Evolutionary conservation across 2,113 vertebrate species (phyloP), one percentile per base, ranked within the genome.

Genomic region (Pipra filicauda): DNA sequence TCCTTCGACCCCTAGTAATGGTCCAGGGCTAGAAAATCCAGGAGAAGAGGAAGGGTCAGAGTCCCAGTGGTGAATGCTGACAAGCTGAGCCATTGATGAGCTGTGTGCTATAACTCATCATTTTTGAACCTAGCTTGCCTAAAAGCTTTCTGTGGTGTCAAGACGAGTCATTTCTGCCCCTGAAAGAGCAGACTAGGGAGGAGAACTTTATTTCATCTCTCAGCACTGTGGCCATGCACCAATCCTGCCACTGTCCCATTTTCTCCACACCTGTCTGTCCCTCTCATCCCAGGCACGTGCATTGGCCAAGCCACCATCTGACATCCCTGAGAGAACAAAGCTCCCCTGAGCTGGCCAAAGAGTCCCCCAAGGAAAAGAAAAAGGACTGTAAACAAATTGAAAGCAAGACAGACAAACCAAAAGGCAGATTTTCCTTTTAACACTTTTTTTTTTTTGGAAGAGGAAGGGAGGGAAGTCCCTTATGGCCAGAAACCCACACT

Each of bases 381-480:
- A 79, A 11, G 28, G 37, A 18, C 46, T 46, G 69, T 72, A 93
- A 91, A 91, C 76, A 93, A 92, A 91, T 39, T 31, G 74, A 85
- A 66, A 94, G 58, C 81, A 49, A 93, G 72, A 58, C 9, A 72
- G 17, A 35, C 49, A 37, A 57, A 24, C 39, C 30, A 73, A 77
- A 72, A 88, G 35, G 41, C 61, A 93, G 31, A 26, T 96, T 94
- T 96, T 93, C 61, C 85, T 96, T 95, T 91, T 85, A 93, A 82
- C 52, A 75, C 21, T 13, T 88, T 35, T 94, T 15, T 88, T 95
- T 19, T 35, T 93, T 85, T 37, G 69, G 79, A 90, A 85, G 55
- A 76, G 18, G 12, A 54, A 17, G 27, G 72, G 64, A 90, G 55
- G 57, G 55, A 71, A 89, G 48, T 89, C 59, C 55, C 61, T 70